Conservation (phyloP, 2,113 vertebrate genomes). For the Dicrurus megarhynchus region DNA sequence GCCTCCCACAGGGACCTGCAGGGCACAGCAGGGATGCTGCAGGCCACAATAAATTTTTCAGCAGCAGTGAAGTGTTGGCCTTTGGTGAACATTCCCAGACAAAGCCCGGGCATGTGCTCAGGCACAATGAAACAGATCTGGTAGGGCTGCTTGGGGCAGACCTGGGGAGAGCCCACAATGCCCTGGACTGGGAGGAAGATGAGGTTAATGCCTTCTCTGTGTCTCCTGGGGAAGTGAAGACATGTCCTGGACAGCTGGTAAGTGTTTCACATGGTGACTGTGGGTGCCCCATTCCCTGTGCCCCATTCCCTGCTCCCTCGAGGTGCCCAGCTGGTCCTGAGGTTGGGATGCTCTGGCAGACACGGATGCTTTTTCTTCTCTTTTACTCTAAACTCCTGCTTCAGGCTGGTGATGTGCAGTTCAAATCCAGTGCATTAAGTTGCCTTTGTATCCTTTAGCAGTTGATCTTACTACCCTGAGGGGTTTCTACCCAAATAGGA, state of each 20-base stretch:
- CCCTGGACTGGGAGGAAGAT: background rate
- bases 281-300: background rate
- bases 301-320: background rate
- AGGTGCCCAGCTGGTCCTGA: background rate
- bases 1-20: background rate
- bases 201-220: background rate
- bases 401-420: background rate
- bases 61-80: background rate
- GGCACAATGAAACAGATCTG: background rate
- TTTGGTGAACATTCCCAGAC: background rate
- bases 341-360: background rate
- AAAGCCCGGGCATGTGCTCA: fast-evolving
- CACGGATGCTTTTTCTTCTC: fast-evolving
- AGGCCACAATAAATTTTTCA: background rate
- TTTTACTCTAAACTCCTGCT: background rate
- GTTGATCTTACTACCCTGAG: background rate
- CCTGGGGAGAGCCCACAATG: too few relatives aligned
- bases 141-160: fast-evolving
- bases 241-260: background rate
- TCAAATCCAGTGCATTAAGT: background rate
- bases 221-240: background rate
- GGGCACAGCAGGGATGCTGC: background rate
- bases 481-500: background rate
- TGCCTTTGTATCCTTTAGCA: background rate
- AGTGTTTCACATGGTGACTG: background rate